These are phyloP conservation scores for Petrophora chlorosata DNA, from an alignment of 2,888 invertebrate genomes.

Conservation along the genomic window DNA sequence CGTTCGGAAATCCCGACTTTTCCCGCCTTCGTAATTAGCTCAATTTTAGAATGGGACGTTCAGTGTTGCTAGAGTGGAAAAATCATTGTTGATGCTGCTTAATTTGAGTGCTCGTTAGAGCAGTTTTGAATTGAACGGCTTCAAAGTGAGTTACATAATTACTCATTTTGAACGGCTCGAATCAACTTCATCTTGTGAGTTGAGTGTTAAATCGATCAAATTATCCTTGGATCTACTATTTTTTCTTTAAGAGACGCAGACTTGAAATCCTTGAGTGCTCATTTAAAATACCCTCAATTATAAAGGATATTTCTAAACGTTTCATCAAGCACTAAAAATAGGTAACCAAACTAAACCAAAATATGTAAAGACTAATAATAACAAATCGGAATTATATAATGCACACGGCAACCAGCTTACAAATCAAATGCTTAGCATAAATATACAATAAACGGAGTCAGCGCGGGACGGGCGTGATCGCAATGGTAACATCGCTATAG, in stretches of 20 bases:
- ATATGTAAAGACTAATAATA: conserved; percentile 33
- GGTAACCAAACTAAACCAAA: conserved; percentile 14
- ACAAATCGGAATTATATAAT: conserved; percentile 20
- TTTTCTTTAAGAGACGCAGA: too few relatives aligned
- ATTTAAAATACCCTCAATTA: too few relatives aligned
- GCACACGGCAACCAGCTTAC: conserved; percentile 32
- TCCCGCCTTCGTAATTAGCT: conserved; percentile 65
- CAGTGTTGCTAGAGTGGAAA: conserved; percentile 55
- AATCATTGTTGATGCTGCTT: conserved; percentile 36
- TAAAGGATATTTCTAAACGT: too few relatives aligned
- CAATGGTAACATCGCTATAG: conserved; percentile 5
- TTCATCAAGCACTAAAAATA: too few relatives aligned
- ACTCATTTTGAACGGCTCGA: too few relatives aligned
- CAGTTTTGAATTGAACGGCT: conserved; percentile 14
- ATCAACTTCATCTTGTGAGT: too few relatives aligned
- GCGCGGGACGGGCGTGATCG: conserved; percentile 23
- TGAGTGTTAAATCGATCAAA: too few relatives aligned
- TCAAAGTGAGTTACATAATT: too few relatives aligned
- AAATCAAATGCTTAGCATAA: conserved; percentile 59
- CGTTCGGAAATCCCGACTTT: conserved; percentile 56
- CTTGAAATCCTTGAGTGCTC: too few relatives aligned
- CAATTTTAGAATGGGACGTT: conserved; percentile 62
- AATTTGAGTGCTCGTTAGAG: conserved; percentile 39
- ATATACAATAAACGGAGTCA: conserved; percentile 30
- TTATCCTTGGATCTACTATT: too few relatives aligned